Percentiles rank a stretch among this genome's conserved stretches.
Evolutionary conservation across 2,113 vertebrate species (phyloP).

Genomic region (Zapornia atra): DNA sequence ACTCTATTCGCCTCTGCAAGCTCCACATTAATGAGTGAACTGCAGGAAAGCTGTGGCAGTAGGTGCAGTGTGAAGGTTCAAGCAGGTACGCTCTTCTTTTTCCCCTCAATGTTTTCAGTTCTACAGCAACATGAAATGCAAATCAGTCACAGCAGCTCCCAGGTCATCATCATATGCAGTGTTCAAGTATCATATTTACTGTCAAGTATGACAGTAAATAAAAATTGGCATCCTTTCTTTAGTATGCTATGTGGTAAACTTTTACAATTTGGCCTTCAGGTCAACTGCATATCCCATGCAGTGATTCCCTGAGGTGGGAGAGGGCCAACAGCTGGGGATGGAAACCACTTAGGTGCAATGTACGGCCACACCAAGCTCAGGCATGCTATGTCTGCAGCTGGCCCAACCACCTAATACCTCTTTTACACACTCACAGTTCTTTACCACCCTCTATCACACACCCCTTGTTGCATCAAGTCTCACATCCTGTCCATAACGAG

Average conservation of each 20-base stretch:
- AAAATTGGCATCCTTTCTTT: neutral
- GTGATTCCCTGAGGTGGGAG: neutral
- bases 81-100: neutral
- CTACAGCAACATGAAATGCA: neutral
- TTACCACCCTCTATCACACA: neutral
- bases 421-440: neutral
- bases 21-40: neutral
- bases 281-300: neutral
- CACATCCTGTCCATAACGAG: neutral
- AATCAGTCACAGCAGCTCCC: neutral
- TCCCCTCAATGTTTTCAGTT: neutral
- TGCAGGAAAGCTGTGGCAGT: neutral
- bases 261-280: neutral
- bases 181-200: neutral
- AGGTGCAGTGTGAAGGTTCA: neutral
- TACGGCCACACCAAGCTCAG: neutral
- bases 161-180: neutral
- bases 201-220: neutral
- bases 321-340: neutral
- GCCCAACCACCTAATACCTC: neutral
- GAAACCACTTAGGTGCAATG: neutral
- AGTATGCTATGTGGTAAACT: neutral
- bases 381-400: fast-evolving
- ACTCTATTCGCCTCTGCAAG: neutral
- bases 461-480: neutral